These are phyloP conservation scores for Bursaphelenchus mucronatus DNA, from an alignment of 1,140 invertebrate species.

Conservation along the genomic window DNA sequence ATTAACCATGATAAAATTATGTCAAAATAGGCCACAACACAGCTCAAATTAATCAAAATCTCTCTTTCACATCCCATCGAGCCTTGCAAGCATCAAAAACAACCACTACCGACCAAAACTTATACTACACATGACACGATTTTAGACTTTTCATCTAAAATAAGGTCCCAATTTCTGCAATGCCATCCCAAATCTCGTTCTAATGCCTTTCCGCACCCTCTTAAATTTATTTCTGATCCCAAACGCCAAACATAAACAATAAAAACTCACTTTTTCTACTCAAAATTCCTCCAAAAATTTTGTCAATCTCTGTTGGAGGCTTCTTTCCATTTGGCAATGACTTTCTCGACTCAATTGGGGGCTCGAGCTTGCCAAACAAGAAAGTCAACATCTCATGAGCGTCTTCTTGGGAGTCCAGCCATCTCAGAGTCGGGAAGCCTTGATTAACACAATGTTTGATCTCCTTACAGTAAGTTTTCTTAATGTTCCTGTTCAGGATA, in stretches of 20 bases:
- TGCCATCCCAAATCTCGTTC: not conserved
- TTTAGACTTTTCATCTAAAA: not conserved
- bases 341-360: conserved; percentile 29
- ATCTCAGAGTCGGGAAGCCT: conserved; percentile 39
- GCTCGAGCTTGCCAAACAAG: conserved; percentile 38
- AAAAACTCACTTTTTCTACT: conserved; percentile 31
- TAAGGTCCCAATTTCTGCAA: conserved; percentile 9
- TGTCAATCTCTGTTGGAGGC: conserved; percentile 41
- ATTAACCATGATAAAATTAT: not conserved
- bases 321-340: conserved; percentile 2
- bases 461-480: not conserved
- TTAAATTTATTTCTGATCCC: not conserved
- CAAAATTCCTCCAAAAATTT: conserved; percentile 41
- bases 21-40: too few relatives aligned
- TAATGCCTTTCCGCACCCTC: not conserved
- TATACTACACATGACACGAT: not conserved
- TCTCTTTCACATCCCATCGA: not conserved
- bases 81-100: not conserved
- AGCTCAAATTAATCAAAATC: not conserved
- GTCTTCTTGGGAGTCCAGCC: conserved; percentile 35
- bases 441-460: conserved; percentile 7
- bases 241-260: not conserved
- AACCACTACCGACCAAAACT: conserved; percentile 1
- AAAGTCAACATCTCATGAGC: conserved; percentile 46
- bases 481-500: conserved; percentile 19